Base-by-base conservation (phyloP, 2,888 invertebrate species). In the Leptopilina myrica region DNA sequence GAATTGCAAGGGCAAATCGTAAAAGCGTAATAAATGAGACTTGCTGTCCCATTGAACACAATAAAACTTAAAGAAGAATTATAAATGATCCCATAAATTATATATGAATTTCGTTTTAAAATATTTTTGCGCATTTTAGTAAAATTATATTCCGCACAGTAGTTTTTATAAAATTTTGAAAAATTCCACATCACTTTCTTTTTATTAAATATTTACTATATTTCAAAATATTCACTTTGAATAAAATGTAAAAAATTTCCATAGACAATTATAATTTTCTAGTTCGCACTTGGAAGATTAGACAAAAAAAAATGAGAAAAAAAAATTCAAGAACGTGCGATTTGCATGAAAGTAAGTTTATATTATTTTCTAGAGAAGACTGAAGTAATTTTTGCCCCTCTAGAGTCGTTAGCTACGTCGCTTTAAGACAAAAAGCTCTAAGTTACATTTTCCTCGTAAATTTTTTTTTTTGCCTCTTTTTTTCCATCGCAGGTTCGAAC, bases 261-360 rank as follows among this genome's bases (percentile, higher is more conserved):
- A 8, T 43, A 43, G 43, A 43, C 43, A 43, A 43, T 43, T 43
- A 43, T 43, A 43, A 53, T 69, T 53, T 69, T 26, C 49, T 49
- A 14, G n/a, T 15, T 69, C 26, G 1, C 14, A 26, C 69, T 20
- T 43, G 20, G 53, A 69, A 12, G 20, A 53, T 69, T 53, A 69
- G 49, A 69, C 20, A 69, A 69, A 26, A 33, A 33, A 33, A 33
- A 20, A 20, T 20, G 20, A n/a, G 20, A 20, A 33, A 33, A 33
- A 33, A 33, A 69, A 7, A 69, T 46, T n/a, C 8, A 2, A 53
- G 69, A 62, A 49, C 26, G 53, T 49, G 6, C 3, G 49, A 69
- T 69, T 69, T 69, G 69, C 69, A 69, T 69, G 53, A 53, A 69
- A 69, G 53, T 69, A 49, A 69, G 69, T 69, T 69, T 20, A 26